Evolutionary conservation across 2,797 vertebrate species (phyloP).

Genomic region (Falco cherrug): DNA sequence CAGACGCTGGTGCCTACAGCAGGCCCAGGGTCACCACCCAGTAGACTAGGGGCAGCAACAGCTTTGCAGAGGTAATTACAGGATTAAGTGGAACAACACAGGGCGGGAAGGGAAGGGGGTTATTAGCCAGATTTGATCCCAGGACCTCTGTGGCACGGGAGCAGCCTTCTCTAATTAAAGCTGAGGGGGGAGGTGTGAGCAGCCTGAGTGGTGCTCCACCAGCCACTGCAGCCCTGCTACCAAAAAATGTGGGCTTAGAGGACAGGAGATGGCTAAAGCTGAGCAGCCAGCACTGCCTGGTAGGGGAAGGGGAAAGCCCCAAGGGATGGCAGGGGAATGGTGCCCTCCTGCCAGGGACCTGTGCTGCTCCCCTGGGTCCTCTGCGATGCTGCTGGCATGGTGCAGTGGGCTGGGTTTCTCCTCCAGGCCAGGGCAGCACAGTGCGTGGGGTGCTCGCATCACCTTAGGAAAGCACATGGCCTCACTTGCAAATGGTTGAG

Average conservation of each 20-base stretch:
- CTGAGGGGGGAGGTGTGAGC: neutral
- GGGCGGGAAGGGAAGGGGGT: neutral
- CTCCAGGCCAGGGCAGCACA: neutral
- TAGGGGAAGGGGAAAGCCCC: neutral
- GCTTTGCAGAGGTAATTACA: slow-evolving; percentile 48
- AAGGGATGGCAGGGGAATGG: neutral
- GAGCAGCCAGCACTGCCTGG: neutral
- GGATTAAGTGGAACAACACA: slow-evolving; percentile 48
- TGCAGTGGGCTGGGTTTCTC: neutral
- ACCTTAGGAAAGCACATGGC: neutral
- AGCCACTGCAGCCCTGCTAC: neutral
- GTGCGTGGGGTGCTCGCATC: fast-evolving
- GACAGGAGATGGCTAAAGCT: neutral
- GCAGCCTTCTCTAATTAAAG: slow-evolving; percentile 29
- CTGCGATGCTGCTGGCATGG: fast-evolving
- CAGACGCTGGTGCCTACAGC: neutral
- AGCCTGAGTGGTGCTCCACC: neutral
- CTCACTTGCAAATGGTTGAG: neutral
- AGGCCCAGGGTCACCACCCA: neutral
- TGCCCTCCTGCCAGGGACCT: neutral
- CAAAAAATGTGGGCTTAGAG: neutral
- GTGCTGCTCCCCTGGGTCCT: neutral
- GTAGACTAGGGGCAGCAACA: neutral
- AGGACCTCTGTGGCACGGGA: neutral
- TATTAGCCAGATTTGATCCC: slow-evolving; percentile 51